A percentile compares a stretch with the other conserved stretches of the same genome.
Evolutionary conservation across 2,113 vertebrate species (phyloP).

Genomic region (Bombycilla garrulus): DNA sequence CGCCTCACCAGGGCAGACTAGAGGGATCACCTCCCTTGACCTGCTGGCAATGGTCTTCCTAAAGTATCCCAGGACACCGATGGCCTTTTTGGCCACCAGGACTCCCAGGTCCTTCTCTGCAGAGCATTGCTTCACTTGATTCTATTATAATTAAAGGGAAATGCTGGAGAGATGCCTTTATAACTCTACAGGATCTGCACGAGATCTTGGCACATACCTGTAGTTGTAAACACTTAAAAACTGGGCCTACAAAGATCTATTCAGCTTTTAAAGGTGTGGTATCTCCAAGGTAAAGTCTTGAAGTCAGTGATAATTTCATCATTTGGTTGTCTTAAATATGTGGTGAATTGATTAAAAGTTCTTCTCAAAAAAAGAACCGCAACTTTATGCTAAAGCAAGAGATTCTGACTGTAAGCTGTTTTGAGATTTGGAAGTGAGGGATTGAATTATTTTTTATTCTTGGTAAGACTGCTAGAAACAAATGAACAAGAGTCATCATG

Average conservation of each 20-base stretch:
- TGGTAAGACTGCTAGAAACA: neutral
- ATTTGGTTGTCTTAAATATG: neutral
- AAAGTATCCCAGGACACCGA: fast-evolving
- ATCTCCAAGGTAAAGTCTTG: neutral
- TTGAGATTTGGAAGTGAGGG: neutral
- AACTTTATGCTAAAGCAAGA: neutral
- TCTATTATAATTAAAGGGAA: neutral
- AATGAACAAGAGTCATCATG: neutral
- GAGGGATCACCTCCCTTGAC: neutral
- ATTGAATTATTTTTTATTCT: neutral
- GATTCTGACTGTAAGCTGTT: neutral
- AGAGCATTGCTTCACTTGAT: neutral
- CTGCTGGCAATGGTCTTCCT: neutral
- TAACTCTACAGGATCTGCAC: neutral
- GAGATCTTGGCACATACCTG: neutral
- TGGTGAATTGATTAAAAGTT: neutral
- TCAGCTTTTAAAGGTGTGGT: neutral
- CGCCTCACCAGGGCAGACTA: no score
- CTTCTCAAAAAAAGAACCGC: neutral
- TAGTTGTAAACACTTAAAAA: neutral
- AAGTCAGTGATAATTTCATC: neutral
- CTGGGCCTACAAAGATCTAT: neutral
- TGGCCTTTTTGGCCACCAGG: neutral
- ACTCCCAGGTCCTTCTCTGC: neutral
- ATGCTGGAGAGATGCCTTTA: neutral